A percentile compares a stretch with the other conserved stretches of the same genome.
Conservation (phyloP, 2,113 vertebrate genomes). For the Syrmaticus mikado region DNA sequence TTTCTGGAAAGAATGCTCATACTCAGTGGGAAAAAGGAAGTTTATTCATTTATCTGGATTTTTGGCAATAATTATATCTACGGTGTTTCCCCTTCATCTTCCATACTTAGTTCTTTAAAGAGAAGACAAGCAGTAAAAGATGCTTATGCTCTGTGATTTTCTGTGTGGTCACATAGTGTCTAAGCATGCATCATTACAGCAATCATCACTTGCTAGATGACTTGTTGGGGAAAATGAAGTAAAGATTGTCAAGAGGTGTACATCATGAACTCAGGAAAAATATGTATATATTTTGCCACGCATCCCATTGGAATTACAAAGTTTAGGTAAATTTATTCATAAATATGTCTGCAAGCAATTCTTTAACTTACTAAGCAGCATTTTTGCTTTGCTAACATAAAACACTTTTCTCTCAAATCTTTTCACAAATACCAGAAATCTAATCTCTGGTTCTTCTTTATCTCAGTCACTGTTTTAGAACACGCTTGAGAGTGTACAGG, state of each 20-base stretch:
- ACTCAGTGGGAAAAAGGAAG: background rate
- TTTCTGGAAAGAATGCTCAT: background rate
- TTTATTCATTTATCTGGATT: constrained; percentile 44
- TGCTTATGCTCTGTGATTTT: background rate
- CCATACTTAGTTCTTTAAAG: background rate
- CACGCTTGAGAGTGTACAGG: background rate
- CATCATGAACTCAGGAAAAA: background rate
- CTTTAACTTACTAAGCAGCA: background rate
- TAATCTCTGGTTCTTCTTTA: background rate
- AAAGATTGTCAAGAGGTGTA: background rate
- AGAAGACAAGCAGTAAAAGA: background rate
- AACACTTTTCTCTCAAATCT: background rate
- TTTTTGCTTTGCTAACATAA: background rate
- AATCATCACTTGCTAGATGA: background rate
- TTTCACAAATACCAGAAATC: background rate
- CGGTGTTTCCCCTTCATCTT: background rate
- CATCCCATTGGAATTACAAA: background rate
- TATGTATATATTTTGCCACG: background rate
- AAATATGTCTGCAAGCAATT: background rate
- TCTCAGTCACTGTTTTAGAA: fast-evolving
- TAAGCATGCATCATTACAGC: background rate
- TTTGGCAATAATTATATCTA: constrained; percentile 41
- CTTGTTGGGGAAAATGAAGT: background rate
- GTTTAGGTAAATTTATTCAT: background rate
- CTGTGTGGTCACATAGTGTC: background rate